Evolutionary conservation across 53 echinoderm and acorn worm genomes (phyloP).

Genomic region (Paelopatides confundens): DNA sequence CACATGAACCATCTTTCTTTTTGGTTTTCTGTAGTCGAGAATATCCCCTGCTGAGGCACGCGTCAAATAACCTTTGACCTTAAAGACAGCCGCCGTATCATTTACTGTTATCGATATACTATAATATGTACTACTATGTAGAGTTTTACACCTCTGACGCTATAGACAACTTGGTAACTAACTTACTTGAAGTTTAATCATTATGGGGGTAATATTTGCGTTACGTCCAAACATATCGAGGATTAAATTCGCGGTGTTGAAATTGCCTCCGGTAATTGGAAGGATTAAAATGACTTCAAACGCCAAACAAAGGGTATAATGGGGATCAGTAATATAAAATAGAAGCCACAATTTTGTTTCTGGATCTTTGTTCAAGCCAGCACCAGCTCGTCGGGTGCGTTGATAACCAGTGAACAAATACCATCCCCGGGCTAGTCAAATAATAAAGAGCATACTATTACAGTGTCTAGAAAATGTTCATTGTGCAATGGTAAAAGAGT

Average conservation of each 20-base stretch:
- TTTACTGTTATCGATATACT: neutral
- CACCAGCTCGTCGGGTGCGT: neutral
- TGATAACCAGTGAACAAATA: neutral
- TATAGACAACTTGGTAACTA: neutral
- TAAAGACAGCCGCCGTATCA: neutral
- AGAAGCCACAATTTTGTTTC: neutral
- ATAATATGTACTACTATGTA: neutral
- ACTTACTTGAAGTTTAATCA: neutral
- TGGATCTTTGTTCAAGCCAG: neutral
- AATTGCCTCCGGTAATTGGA: neutral
- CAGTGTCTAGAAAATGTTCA: neutral
- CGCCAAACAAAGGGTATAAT: neutral
- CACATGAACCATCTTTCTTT: neutral
- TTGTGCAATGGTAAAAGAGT: neutral
- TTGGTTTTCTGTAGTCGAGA: neutral
- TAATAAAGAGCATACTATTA: neutral
- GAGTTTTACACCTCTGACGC: neutral
- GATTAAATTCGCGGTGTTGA: neutral
- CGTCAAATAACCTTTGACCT: constrained; percentile 1
- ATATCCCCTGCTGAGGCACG: constrained; percentile 37
- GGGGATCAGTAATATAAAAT: neutral
- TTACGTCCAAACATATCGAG: neutral
- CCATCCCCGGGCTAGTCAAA: neutral
- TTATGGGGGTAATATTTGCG: neutral
- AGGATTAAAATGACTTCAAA: constrained; percentile 7